Evolutionary conservation across 2,797 vertebrate genomes (phyloP).

Genomic region (Bradypodion ventrale): DNA sequence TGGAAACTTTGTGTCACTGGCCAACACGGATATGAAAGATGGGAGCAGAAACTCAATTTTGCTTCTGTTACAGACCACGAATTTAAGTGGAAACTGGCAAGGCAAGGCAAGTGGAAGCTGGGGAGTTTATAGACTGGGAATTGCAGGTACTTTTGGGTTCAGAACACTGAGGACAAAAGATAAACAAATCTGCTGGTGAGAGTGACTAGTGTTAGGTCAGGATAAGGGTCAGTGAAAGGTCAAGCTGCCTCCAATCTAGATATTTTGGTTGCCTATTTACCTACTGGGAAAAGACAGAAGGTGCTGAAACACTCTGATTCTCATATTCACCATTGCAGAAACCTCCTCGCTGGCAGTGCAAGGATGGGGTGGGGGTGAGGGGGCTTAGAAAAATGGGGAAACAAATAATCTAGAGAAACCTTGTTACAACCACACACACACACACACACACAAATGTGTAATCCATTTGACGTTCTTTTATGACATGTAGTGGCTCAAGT

Average conservation of each 20-base stretch:
- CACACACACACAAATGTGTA: background rate
- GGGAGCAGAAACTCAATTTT: conserved; percentile 61
- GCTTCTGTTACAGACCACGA: conserved; percentile 33
- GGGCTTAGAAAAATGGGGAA: no score
- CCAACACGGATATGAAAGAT: conserved; percentile 47
- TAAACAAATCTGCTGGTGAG: conserved; percentile 84
- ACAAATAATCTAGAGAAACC: background rate
- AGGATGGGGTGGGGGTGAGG: rapidly evolving
- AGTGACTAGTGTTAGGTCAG: conserved; percentile 83
- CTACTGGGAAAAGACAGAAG: conserved; percentile 64
- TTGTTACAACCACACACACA: background rate
- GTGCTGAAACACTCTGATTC: background rate
- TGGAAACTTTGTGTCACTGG: conserved; percentile 30
- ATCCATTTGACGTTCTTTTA: no score
- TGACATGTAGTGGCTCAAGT: no score
- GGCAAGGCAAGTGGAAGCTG: conserved; percentile 41
- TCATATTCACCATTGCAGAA: background rate
- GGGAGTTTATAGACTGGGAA: conserved; percentile 60
- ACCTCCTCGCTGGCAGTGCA: background rate
- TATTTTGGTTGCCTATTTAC: conserved; percentile 82
- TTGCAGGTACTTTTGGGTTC: conserved; percentile 54
- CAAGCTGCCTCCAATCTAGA: conserved; percentile 83
- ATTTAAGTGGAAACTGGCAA: conserved; percentile 59
- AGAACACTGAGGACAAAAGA: conserved; percentile 74
- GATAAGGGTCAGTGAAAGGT: conserved; percentile 88